Conservation (phyloP, 2,888 invertebrate genomes). For the Ophioninae sp. region DNA sequence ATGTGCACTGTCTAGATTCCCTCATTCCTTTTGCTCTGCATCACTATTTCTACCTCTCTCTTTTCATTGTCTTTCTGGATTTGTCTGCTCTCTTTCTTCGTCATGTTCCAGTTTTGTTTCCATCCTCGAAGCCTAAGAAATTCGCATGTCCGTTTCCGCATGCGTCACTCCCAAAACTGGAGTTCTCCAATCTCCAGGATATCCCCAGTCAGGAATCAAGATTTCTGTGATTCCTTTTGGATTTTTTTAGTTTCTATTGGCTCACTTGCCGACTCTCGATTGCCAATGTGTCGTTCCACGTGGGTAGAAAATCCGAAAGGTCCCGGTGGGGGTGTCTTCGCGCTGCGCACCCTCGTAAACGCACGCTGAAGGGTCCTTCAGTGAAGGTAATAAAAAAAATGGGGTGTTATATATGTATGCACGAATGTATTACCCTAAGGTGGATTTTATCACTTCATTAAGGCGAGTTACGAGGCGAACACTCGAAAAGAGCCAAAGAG, state of each 20-base stretch:
- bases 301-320: no score
- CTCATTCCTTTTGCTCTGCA: neutral
- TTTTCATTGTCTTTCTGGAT: neutral
- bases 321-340: no score
- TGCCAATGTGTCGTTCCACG: neutral
- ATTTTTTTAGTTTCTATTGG: neutral
- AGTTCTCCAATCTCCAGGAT: neutral
- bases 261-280: neutral
- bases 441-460: conserved; percentile 60
- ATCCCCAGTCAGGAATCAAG: neutral
- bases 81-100: no score
- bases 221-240: neutral
- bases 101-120: no score
- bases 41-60: conserved; percentile 24
- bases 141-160: no score
- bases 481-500: conserved; percentile 17
- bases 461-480: conserved; percentile 48
- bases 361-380: conserved; percentile 5
- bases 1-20: no score
- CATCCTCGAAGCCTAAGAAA: no score
- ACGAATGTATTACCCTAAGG: conserved; percentile 40
- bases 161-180: no score
- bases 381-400: conserved; percentile 52
- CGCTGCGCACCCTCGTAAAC: conserved; percentile 21
- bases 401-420: conserved; percentile 8